A percentile compares a stretch with the other conserved stretches of the same genome.
These are phyloP conservation scores for Pseudopodoces humilis DNA, from an alignment of 2,113 vertebrate species.

Conservation along the genomic window DNA sequence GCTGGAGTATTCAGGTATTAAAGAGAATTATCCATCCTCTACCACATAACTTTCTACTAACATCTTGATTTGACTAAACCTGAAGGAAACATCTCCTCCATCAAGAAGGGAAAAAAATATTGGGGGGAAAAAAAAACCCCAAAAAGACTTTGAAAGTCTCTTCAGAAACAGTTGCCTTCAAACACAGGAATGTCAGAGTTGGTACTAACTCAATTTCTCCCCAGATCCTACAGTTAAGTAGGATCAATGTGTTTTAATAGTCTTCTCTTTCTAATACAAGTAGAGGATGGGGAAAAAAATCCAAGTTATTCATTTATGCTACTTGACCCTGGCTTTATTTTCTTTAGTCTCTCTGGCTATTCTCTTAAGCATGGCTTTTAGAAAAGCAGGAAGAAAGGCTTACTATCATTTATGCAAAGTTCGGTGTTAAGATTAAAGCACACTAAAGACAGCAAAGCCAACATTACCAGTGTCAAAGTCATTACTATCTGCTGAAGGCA, in stretches of 20 bases:
- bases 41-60: not conserved
- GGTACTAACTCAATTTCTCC: not conserved
- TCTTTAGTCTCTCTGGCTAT: too few relatives aligned
- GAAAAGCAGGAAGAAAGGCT: not conserved
- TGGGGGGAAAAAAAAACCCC: not conserved
- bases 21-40: not conserved
- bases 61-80: not conserved
- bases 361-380: not conserved
- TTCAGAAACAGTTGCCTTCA: not conserved
- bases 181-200: not conserved
- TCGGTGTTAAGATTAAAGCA: not conserved
- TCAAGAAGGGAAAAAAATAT: not conserved
- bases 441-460: not conserved
- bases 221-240: not conserved
- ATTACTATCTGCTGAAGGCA: not conserved
- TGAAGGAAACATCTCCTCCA: not conserved
- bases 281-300: not conserved
- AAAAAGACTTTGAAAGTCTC: not conserved
- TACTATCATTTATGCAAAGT: not conserved
- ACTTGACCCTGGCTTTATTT: not conserved
- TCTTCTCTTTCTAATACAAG: not conserved
- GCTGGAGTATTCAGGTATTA: not conserved
- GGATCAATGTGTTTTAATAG: not conserved
- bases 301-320: not conserved
- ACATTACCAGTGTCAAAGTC: constrained; percentile 22